These are phyloP conservation scores for Anthophora plumipes DNA, from an alignment of 2,888 invertebrate genomes.

Conservation along the genomic window DNA sequence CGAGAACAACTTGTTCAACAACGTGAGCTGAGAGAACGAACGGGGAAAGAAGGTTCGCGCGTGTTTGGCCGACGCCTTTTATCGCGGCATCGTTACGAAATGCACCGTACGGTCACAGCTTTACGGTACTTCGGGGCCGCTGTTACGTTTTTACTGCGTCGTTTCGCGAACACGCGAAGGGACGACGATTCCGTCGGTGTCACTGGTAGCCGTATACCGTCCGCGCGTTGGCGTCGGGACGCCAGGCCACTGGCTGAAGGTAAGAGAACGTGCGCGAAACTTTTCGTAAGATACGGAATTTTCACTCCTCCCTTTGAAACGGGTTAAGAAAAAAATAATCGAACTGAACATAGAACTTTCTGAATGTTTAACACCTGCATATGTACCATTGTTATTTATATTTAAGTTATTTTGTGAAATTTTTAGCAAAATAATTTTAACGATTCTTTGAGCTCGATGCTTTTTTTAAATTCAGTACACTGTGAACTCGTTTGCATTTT, in stretches of 20 bases:
- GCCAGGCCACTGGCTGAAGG: conserved; percentile 5
- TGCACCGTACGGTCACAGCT: conserved; percentile 83
- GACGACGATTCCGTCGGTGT: conserved; percentile 74
- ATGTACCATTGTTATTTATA: not conserved
- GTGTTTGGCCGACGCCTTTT: conserved; percentile 67
- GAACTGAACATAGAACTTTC: not conserved
- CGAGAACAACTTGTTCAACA: conserved; percentile 46
- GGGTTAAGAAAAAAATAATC: not conserved
- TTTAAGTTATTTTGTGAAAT: too few species aligned
- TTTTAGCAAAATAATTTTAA: too few species aligned
- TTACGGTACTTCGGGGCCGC: conserved; percentile 83
- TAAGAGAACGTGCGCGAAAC: conserved; percentile 18
- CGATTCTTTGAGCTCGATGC: too few species aligned
- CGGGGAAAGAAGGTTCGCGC: conserved; percentile 13
- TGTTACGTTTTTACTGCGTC: conserved; percentile 84
- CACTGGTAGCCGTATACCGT: conserved; percentile 59
- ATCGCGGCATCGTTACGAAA: conserved; percentile 79
- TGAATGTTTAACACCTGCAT: not conserved
- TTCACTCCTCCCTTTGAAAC: not conserved
- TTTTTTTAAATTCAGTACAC: too few species aligned
- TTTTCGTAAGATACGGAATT: conserved; percentile 24
- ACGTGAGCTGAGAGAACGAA: conserved; percentile 34
- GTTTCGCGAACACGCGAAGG: conserved; percentile 77
- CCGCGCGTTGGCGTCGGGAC: conserved; percentile 33
- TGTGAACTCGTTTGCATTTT: too few species aligned